Conservation (phyloP, 2,797 vertebrate species). For the Chelon auratus region DNA sequence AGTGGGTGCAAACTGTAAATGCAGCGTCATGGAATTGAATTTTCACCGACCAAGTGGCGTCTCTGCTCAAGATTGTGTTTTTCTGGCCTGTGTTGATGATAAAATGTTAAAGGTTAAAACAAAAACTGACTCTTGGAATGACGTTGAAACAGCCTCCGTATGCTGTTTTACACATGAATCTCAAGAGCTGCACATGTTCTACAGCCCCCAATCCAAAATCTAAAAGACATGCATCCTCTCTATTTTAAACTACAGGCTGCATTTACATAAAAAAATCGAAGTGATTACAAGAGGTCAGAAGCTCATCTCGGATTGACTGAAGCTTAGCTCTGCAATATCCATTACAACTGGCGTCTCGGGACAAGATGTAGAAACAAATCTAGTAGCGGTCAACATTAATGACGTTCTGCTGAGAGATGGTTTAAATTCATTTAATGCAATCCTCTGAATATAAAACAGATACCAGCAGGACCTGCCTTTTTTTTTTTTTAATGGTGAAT, state of each 20-base stretch:
- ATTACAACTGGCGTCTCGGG: conserved; percentile 13
- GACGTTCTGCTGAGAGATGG: not conserved
- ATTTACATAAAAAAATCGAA: conserved; percentile 48
- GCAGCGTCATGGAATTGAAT: not conserved
- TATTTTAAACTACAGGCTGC: conserved; percentile 15
- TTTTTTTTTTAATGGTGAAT: conserved; percentile 14
- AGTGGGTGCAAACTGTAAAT: conserved; percentile 26
- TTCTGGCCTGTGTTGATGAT: too few species aligned
- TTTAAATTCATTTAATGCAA: conserved; percentile 33
- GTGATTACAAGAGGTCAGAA: conserved; percentile 26
- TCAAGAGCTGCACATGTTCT: not conserved
- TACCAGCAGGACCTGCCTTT: conserved; percentile 12
- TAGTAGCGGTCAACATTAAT: conserved; percentile 10
- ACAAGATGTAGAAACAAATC: not conserved
- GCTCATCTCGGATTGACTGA: conserved; percentile 34
- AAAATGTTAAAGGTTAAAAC: not conserved
- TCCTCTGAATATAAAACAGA: conserved; percentile 25
- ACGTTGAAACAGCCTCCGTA: not conserved
- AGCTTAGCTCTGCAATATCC: conserved; percentile 29
- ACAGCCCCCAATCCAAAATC: conserved; percentile 18
- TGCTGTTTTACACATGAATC: not conserved
- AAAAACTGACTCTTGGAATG: not conserved
- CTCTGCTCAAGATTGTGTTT: not conserved
- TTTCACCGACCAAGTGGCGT: not conserved
- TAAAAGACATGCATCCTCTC: not conserved